Evolutionary conservation across 2,797 vertebrate genomes (phyloP), one percentile per base, ranked within the genome.

Genomic region (Halcyon leucocephala): DNA sequence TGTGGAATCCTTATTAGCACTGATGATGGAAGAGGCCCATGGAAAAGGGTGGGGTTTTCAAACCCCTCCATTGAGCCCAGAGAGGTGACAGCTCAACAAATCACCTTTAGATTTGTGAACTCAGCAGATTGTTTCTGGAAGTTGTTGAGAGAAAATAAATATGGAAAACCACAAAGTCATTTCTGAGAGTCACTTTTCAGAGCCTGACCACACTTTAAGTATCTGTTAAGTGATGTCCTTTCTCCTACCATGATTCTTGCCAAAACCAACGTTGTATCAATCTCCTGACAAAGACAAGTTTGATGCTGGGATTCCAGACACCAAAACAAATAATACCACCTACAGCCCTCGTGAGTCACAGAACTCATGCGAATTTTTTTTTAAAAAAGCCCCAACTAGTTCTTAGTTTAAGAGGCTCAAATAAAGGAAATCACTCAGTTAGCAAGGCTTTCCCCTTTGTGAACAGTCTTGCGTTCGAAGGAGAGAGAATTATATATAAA

Each of bases 141-240:
- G 93, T 83, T 93, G 88, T 92, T 76, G 96, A 95, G 95, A 95
- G 96, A 97, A 97, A 97, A 97, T 95, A 97, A 97, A 97, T 97
- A 90, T 93, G 90, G 95, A 89, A 97, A 97, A 97, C 96, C 96
- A 94, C 96, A 97, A 97, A 82, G 96, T 97, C 94, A 77, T 95
- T 96, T 93, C 88, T 95, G 60, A 97, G 96, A 96, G 95, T 95
- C 91, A n/a, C 93, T 96, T 96, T 96, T 97, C 96, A 89, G 95
- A 94, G 94, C 90, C 93, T 95, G 96, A 97, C 96, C 96, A 42
- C 96, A 97, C 76, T 95, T 97, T 95, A 97, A 97, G 96, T 96
- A 97, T 97, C 95, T 97, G 96, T 81, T 97, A 97, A 97, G 94
- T 97, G 96, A 97, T 93, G 96, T 93, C 95, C 96, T 97, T 95